These are phyloP conservation scores for Holotrichia oblita DNA, from an alignment of 1,140 invertebrate species.

Conservation along the genomic window DNA sequence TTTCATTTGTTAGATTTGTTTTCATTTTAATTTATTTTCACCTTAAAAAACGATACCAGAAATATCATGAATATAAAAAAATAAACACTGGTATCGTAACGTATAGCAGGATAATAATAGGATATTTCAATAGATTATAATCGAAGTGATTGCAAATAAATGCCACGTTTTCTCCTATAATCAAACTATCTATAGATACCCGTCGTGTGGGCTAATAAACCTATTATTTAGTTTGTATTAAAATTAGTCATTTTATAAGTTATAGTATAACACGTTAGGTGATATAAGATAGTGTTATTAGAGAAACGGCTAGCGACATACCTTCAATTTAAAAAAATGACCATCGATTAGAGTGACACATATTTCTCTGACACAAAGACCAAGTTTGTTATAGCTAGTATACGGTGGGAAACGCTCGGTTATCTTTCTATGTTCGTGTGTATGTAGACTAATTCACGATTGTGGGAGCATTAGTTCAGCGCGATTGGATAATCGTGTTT, in stretches of 20 bases:
- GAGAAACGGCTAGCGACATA: not conserved
- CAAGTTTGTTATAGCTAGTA: not conserved
- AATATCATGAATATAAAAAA: no score
- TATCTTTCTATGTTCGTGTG: not conserved
- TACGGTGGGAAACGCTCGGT: not conserved
- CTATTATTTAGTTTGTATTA: not conserved
- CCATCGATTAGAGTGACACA: conserved; percentile 8
- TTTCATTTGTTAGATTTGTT: no score
- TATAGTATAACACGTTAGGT: not conserved
- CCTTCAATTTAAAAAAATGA: not conserved
- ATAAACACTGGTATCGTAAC: no score
- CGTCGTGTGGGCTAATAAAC: not conserved
- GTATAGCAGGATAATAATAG: no score
- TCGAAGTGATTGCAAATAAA: no score
- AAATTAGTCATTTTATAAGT: not conserved
- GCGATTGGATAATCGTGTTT: no score
- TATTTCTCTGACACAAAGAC: conserved; percentile 33
- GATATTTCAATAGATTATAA: no score
- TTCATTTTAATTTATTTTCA: no score
- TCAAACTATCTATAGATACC: no score
- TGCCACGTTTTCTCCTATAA: no score
- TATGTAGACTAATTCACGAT: not conserved
- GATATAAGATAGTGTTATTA: conserved; percentile 11
- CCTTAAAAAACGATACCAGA: no score
- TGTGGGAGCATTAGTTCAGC: no score